Conservation (phyloP, 2,797 vertebrate species). For the Momotus momota region DNA sequence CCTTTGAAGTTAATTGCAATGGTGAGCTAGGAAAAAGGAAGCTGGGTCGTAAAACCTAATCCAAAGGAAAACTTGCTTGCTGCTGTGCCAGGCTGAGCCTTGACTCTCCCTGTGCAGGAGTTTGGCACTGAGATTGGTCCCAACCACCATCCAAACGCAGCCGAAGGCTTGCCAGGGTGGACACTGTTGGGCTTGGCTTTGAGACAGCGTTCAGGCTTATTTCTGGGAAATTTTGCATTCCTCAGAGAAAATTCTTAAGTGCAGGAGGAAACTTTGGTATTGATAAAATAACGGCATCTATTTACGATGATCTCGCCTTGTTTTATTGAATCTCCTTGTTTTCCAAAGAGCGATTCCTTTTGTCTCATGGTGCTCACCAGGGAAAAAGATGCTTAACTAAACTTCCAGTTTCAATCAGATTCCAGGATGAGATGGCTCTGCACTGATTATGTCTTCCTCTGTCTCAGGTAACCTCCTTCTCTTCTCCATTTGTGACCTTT, state of each 20-base stretch:
- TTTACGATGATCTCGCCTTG: neutral
- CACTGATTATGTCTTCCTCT: neutral
- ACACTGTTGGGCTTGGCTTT: constrained; percentile 5
- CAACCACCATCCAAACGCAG: neutral
- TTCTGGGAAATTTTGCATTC: constrained; percentile 16
- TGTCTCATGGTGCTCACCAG: neutral
- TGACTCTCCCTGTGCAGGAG: neutral
- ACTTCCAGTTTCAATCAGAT: neutral
- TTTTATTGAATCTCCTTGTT: neutral
- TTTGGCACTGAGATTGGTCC: neutral
- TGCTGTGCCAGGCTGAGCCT: neutral
- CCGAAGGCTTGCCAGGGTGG: neutral
- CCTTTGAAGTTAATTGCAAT: neutral
- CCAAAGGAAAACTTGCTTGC: neutral
- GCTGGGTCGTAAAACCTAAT: neutral
- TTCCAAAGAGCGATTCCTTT: neutral
- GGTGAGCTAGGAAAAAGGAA: neutral
- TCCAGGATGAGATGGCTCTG: neutral
- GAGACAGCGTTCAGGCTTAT: neutral
- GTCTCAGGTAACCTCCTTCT: neutral
- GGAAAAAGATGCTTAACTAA: neutral
- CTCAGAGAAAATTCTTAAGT: neutral
- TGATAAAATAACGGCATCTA: neutral
- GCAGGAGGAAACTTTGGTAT: neutral
- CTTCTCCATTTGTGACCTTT: neutral